Base-by-base conservation (phyloP, 1,140 invertebrate species). In the Palaemon carinicauda region DNA sequence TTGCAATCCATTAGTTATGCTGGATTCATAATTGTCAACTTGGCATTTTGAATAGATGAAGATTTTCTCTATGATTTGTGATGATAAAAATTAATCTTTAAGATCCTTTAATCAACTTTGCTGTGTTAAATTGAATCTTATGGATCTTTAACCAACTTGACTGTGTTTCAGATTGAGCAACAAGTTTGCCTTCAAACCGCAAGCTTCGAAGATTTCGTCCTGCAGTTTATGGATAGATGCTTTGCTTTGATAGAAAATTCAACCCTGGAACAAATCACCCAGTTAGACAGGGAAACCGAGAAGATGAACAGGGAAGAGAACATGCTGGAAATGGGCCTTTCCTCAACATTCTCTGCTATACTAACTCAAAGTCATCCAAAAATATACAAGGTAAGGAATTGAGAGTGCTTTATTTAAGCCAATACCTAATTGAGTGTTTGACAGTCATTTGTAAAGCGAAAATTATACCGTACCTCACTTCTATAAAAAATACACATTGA, bases 181-280 rank as follows among this genome's bases (percentile, higher is more conserved):
- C 92, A 95, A 65, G 92, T 96, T 3, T 97, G 96, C 91, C 94
- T 95, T 88, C 94, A 95, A 21, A 96, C 96, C 0, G 95, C 95
- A 0, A 94, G 95, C 84, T 95, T 98, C 90, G 97, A 98, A 92
- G 96, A 96, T 90, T 98, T 98, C 91, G 93, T 98, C 4, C 90
- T 97, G 12, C 95, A 97, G 90, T 96, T 97, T 90, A 91, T 98
- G 74, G 96, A 98, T 89, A 94, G 94, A 69, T 91, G 96, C 80
- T 96, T 96, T 90, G 90, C 92, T 0, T 92, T 96, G 7, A 94
- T 97, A 81, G 96, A 97, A 90, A 95, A 87, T 73, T 82, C 83
- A 14, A 80, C 87, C 33, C 85, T 91, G 90, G 90, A 79, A 27
- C 89, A 86, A 81, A 80, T 84, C 17, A 87, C 87, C 21, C 77